Base-by-base conservation (phyloP, 2,113 vertebrate species). In the Pluvianellus socialis region DNA sequence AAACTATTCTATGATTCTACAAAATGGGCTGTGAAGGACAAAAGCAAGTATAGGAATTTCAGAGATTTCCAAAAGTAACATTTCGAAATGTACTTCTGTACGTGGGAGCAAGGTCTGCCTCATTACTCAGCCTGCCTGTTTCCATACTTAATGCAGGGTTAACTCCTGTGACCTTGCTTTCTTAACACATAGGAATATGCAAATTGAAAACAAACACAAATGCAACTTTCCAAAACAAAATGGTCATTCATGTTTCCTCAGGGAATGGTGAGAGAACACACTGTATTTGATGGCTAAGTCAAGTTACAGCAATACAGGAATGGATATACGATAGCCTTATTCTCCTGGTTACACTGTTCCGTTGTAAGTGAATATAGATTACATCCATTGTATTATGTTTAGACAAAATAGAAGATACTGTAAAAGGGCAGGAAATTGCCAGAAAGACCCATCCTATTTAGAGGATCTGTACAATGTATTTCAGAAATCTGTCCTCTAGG, bases 141-240 rank as follows among this genome's bases (percentile, higher is more conserved):
- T 74, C 72, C 30, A 5, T 55, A 75, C 32, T 81, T 23, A 14
- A 1, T 74, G 47, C 47, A 79, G 49, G 40, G 62, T 88, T 90
- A 88, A 83, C 23, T 70, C 82, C 53, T 35, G 13, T 61, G 86
- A 86, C 86, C 63, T 95, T 86, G 63, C 24, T 72, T 94, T 84
- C 70, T 91, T 59, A 92, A 92, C n/a, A 75, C 32, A 61, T 61
- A 87, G 47, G 52, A 91, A 74, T 65, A 96, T 61, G 76, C 35
- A 95, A 84, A 91, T 79, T 67, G 35, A 56, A 87, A 91, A 79
- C 40, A 92, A 96, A 91, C 35, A 71, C 26, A 86, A 84, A 84
- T 66, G 18, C 38, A 81, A 35, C 27, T 65, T 89, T 89, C 68
- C 33, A 79, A 81, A 95, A 55, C 33, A 95, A 88, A 91, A 62